Evolutionary conservation across 1,140 invertebrate genomes (phyloP), one percentile per base, ranked within the genome.

Genomic region (Oreohelix idahoensis): DNA sequence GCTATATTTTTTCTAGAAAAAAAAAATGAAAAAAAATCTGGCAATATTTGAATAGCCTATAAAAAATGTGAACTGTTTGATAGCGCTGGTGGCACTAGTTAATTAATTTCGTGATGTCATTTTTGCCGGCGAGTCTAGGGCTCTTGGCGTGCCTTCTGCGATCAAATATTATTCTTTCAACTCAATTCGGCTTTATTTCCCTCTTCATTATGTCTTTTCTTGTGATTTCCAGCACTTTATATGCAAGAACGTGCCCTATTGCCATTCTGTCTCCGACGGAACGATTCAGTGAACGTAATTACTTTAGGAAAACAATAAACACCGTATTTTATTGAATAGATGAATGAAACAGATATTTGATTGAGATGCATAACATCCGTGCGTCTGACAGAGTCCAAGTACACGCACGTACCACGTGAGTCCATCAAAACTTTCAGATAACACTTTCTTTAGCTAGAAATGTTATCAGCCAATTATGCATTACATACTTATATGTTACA

Each of bases 321-420:
- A 73, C 2, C 5, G 38, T 26, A 26, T 39, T 39, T 45, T 42
- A 39, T 39, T 29, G 39, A 39, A 42, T 4, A 45, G 71, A 73
- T 73, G 71, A 73, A 73, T 73, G 38, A 23, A 73, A 42, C 20
- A 73, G 39, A 73, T 26, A 73, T 73, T 45, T 73, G 71, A 73
- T 73, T n/a, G 71, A 23, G 71, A 66, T 66, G 63, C 32, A 66
- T 66, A 66, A 66, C 63, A 32, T 66, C 63, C 63, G 63, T 32
- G 53, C 53, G 23, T 8, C 5, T 58, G 53, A 58, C 5, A 58
- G 10, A 58, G 53, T 58, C 23, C 53, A 15, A 58, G 2, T 58
- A 23, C 53, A 23, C 20, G 42, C 42, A 45, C 15, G 42, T 15
- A 45, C 15, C 42, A 45, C 5, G 42, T 45, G 5, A 45, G 42